These are phyloP conservation scores for Idris sp. DNA, from an alignment of 1,140 invertebrate genomes.

Conservation along the genomic window DNA sequence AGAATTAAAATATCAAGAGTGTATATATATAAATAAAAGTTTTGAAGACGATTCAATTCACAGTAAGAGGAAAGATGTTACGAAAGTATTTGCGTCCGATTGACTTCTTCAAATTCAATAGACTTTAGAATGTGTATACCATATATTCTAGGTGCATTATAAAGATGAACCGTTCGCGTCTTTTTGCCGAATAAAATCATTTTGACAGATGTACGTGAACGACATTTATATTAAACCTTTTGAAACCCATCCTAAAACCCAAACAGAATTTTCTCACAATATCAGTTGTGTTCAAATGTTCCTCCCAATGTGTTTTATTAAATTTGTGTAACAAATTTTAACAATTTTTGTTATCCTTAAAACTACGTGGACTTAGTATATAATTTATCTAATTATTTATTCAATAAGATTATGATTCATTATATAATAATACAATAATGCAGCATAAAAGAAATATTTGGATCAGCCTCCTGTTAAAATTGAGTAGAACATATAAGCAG, in stretches of 20 bases:
- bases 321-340: too few relatives aligned
- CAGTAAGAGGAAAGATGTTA: too few relatives aligned
- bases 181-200: conserved; percentile 70
- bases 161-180: conserved; percentile 63
- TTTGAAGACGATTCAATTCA: too few relatives aligned
- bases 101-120: conserved; percentile 74
- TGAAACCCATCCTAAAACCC: conserved; percentile 18
- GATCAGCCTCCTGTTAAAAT: conserved; percentile 9
- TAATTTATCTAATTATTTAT: too few relatives aligned
- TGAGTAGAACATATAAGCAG: conserved; percentile 16
- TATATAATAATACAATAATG: too few relatives aligned
- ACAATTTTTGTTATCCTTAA: too few relatives aligned
- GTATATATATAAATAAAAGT: too few relatives aligned
- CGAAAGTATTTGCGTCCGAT: conserved; percentile 71
- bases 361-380: too few relatives aligned
- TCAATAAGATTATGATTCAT: too few relatives aligned
- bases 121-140: conserved; percentile 69
- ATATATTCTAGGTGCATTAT: conserved; percentile 64
- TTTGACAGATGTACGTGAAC: conserved; percentile 72
- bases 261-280: conserved; percentile 19
- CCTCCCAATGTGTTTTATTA: conserved; percentile 2
- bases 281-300: conserved; percentile 1
- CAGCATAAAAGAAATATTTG: conserved; percentile 7
- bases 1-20: too few relatives aligned
- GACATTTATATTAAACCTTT: conserved; percentile 66